A percentile compares a stretch with the other conserved stretches of the same genome.
Conservation (phyloP, 2,888 invertebrate species). For the Arge pagana region DNA sequence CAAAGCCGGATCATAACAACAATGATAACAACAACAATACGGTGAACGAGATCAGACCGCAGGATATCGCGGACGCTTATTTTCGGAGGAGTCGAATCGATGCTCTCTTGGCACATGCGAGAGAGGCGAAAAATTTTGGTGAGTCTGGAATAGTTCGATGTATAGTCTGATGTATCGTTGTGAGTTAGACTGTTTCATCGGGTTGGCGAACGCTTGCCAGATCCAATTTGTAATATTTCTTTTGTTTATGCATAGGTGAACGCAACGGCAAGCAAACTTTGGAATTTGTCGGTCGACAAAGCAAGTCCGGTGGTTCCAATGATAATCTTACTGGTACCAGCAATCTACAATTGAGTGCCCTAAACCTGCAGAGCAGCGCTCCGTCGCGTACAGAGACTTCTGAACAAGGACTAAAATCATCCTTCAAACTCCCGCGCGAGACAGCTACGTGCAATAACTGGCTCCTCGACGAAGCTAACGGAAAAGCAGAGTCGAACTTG, state of each 20-base stretch:
- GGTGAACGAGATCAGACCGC: slow-evolving; percentile 31
- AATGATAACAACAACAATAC: slow-evolving; percentile 36
- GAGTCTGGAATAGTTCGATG: slow-evolving; percentile 18
- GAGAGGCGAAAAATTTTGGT: slow-evolving; percentile 53
- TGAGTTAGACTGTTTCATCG: too few species aligned
- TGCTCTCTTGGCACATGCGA: slow-evolving; percentile 48
- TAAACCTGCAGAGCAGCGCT: slow-evolving; percentile 47
- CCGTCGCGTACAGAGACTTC: slow-evolving; percentile 31
- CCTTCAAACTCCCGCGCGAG: not conserved
- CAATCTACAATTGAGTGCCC: slow-evolving; percentile 42
- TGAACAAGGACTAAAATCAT: slow-evolving; percentile 5
- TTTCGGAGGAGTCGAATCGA: slow-evolving; percentile 52
- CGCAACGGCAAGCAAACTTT: slow-evolving; percentile 15
- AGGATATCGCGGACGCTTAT: slow-evolving; percentile 49
- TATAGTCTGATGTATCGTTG: too few species aligned
- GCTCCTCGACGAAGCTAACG: slow-evolving; percentile 39
- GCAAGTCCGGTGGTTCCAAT: slow-evolving; percentile 52
- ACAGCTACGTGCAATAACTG: slow-evolving; percentile 37
- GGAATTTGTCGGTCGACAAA: slow-evolving; percentile 44
- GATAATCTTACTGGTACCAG: slow-evolving; percentile 34
- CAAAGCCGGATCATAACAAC: slow-evolving; percentile 46
- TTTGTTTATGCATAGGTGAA: too few species aligned
- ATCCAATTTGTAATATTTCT: too few species aligned
- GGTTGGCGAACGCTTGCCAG: too few species aligned
- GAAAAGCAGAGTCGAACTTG: slow-evolving; percentile 11